These are phyloP conservation scores for Pachypanchax playfairii DNA, from an alignment of 2,113 vertebrate species.

Conservation along the genomic window DNA sequence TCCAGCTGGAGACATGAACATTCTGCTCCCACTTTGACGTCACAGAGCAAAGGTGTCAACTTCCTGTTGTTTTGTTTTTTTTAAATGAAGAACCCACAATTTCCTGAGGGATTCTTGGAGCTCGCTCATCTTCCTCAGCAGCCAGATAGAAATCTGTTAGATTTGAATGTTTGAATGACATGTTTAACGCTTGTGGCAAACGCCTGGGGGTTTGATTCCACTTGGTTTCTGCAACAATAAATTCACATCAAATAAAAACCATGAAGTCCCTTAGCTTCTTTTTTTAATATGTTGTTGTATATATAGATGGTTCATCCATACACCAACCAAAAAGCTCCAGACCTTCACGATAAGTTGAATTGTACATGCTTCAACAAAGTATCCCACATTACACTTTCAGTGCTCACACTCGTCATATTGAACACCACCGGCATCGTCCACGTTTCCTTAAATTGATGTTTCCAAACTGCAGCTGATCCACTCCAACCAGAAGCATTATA, in stretches of 20 bases:
- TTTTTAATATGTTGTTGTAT: conserved; percentile 78
- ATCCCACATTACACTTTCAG: conserved; percentile 81
- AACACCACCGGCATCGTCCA: conserved; percentile 87
- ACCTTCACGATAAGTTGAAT: conserved; percentile 85
- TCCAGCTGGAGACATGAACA: too few relatives aligned
- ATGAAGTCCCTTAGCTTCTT: conserved; percentile 64
- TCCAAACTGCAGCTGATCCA: conserved; percentile 81
- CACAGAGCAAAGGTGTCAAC: too few relatives aligned
- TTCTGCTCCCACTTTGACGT: too few relatives aligned
- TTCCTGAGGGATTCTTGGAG: too few relatives aligned
- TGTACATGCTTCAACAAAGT: conserved; percentile 88
- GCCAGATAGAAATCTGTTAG: too few relatives aligned
- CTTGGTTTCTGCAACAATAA: too few relatives aligned
- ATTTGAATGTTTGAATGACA: too few relatives aligned
- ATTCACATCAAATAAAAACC: conserved; percentile 44
- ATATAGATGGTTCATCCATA: conserved; percentile 92
- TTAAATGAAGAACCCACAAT: too few relatives aligned
- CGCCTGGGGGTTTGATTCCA: too few relatives aligned
- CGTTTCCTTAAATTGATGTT: conserved; percentile 82
- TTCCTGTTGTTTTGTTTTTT: too few relatives aligned
- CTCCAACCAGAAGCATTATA: conserved; percentile 87
- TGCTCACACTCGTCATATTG: conserved; percentile 87
- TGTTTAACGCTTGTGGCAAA: too few relatives aligned
- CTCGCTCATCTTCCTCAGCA: too few relatives aligned
- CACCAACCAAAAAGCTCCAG: conserved; percentile 89